Conservation (phyloP, 2,113 vertebrate species). For the Anhinga anhinga region DNA sequence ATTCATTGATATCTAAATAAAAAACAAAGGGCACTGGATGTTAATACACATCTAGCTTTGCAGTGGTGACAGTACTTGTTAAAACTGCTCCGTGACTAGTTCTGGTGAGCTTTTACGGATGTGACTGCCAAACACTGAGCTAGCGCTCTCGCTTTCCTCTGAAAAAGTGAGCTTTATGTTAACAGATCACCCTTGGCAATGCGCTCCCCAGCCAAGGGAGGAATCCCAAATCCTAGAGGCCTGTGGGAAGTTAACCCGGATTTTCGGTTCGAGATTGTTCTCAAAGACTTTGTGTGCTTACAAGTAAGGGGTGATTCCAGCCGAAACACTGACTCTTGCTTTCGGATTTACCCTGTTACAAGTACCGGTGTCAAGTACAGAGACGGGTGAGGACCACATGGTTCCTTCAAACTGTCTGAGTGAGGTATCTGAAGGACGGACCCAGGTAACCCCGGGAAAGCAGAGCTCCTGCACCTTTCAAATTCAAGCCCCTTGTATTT, state of each 20-base stretch:
- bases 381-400: not conserved
- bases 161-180: not conserved
- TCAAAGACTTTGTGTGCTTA: not conserved
- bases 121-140: not conserved
- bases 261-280: not conserved
- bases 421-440: not conserved
- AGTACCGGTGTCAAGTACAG: not conserved
- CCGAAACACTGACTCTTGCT: not conserved
- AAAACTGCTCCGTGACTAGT: not conserved
- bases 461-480: not conserved
- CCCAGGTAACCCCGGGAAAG: not conserved
- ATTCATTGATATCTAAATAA: constrained; percentile 86
- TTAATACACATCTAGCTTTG: not conserved
- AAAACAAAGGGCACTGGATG: not conserved
- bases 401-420: not conserved
- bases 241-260: not conserved
- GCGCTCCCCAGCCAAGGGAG: not conserved
- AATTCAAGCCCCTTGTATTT: not conserved
- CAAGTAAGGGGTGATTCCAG: not conserved
- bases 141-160: not conserved
- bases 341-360: not conserved
- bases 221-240: not conserved
- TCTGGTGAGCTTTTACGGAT: not conserved
- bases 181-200: not conserved
- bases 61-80: not conserved